Conservation (phyloP, 92 coral and sea anemone species). For the Palythoa grandis region DNA sequence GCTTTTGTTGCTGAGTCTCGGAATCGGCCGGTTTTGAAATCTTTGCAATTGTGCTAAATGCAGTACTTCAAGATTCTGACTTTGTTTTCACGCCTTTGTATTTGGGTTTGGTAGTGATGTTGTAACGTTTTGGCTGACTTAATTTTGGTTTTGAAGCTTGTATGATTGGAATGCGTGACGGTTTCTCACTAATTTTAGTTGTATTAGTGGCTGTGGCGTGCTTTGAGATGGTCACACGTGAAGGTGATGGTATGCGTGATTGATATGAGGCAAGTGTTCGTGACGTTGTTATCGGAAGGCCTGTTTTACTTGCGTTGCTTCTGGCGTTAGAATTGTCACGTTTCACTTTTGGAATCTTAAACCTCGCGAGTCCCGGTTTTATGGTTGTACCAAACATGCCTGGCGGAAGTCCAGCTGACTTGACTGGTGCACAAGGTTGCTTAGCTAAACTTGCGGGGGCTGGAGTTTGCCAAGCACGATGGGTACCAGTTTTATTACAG, state of each 20-base stretch:
- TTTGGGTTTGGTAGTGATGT: background rate
- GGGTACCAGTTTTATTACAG: background rate
- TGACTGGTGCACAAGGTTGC: background rate
- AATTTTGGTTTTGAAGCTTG: background rate
- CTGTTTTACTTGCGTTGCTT: background rate
- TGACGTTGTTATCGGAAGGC: conserved; percentile 6
- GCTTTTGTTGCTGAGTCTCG: background rate
- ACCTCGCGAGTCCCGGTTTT: background rate
- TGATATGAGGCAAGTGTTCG: conserved; percentile 6
- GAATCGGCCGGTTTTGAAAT: conserved; percentile 9
- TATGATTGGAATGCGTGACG: conserved; percentile 6
- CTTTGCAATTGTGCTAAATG: conserved; percentile 2
- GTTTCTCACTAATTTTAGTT: background rate
- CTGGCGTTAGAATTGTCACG: conserved; percentile 15
- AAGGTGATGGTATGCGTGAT: conserved; percentile 24
- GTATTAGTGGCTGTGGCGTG: conserved; percentile 14
- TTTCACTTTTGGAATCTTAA: background rate
- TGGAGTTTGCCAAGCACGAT: background rate
- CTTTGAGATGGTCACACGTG: conserved; percentile 9
- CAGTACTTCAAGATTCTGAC: conserved; percentile 9
- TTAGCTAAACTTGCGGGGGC: background rate
- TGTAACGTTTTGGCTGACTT: conserved; percentile 19
- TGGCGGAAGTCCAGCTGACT: background rate
- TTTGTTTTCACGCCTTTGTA: background rate
- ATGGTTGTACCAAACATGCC: background rate